These are phyloP conservation scores for Stenodera caucasica DNA, from an alignment of 2,888 invertebrate genomes.

Conservation along the genomic window DNA sequence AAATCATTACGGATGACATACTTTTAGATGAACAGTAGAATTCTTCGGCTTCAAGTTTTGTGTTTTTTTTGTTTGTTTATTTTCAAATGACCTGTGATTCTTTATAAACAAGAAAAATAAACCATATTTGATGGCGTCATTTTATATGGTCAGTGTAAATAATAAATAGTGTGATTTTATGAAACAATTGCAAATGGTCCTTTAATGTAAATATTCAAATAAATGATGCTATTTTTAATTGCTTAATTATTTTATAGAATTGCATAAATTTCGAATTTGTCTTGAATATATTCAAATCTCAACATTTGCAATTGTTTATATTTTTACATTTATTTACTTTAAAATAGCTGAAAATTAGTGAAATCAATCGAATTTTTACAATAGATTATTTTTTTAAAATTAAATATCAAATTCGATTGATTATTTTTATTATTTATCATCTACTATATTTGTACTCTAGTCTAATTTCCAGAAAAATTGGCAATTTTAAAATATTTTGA, in stretches of 20 bases:
- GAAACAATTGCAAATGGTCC: constrained; percentile 20
- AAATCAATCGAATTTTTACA: not conserved
- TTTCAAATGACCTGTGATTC: constrained; percentile 25
- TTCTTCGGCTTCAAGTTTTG: too few species aligned
- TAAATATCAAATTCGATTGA: not conserved
- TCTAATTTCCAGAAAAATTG: not conserved
- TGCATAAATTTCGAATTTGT: constrained; percentile 4
- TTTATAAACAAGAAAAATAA: constrained; percentile 8
- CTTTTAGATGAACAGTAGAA: too few species aligned
- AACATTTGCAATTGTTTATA: constrained; percentile 21
- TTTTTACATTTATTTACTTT: constrained; percentile 1
- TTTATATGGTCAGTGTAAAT: constrained; percentile 22
- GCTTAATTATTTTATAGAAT: constrained; percentile 7
- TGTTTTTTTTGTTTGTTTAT: constrained; percentile 13
- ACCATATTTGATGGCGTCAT: constrained; percentile 12
- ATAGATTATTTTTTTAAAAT: not conserved
- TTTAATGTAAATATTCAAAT: constrained; percentile 10
- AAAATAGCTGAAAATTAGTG: not conserved
- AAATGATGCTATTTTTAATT: constrained; percentile 12
- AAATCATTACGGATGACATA: too few species aligned
- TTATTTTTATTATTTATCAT: not conserved
- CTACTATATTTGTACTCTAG: not conserved
- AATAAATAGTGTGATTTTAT: constrained; percentile 19
- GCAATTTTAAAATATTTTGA: not conserved
- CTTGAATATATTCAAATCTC: too few species aligned